Conservation (phyloP, 2,888 invertebrate species). For the Cheilosia grossa region DNA sequence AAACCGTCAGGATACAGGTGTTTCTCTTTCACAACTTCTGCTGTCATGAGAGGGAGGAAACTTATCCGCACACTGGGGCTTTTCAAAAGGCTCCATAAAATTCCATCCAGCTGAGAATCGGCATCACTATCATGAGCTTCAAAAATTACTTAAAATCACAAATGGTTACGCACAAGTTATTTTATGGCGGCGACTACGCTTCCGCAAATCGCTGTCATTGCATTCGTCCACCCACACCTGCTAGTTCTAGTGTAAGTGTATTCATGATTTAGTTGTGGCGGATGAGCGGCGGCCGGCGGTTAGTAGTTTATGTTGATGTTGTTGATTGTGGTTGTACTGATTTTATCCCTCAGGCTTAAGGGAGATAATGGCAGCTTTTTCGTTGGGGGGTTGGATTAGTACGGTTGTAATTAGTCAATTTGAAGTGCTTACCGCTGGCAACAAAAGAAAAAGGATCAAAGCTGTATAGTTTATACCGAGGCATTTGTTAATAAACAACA, state of each 20-base stretch:
- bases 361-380: conserved; percentile 24
- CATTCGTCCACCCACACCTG: background rate
- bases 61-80: too few relatives aligned
- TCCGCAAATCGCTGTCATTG: conserved; percentile 13
- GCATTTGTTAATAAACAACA: conserved; percentile 31
- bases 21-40: too few relatives aligned
- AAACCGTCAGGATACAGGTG: too few relatives aligned
- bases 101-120: background rate
- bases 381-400: background rate
- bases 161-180: background rate
- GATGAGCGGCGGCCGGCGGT: background rate
- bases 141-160: conserved; percentile 3
- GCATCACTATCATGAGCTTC: background rate
- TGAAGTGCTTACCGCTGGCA: conserved; percentile 3
- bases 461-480: background rate
- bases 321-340: conserved; percentile 13
- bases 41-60: too few relatives aligned
- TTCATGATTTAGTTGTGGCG: background rate
- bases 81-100: too few relatives aligned
- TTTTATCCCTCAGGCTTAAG: conserved; percentile 22
- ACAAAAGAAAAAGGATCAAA: conserved; percentile 7
- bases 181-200: conserved; percentile 9
- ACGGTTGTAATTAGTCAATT: conserved; percentile 34
- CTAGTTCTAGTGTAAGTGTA: too few relatives aligned
- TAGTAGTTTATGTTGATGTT: conserved; percentile 8